These are phyloP conservation scores for Netelia melanura DNA, from an alignment of 2,888 invertebrate genomes.

Conservation along the genomic window DNA sequence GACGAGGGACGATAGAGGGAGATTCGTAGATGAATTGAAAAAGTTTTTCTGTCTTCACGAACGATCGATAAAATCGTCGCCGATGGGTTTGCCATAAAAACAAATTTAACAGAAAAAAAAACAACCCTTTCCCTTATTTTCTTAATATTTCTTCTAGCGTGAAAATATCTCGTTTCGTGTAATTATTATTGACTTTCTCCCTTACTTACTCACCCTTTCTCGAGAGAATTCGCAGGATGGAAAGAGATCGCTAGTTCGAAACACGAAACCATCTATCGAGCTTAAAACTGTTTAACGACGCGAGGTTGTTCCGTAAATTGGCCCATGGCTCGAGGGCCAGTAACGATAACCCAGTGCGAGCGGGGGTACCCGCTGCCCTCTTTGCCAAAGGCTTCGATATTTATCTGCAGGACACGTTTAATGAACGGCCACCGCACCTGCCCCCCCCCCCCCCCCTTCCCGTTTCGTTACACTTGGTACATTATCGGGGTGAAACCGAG, in stretches of 20 bases:
- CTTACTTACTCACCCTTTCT: too few species aligned
- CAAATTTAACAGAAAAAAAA: too few species aligned
- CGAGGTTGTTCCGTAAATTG: conserved; percentile 80
- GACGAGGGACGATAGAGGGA: conserved; percentile 11
- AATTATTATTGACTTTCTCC: not conserved
- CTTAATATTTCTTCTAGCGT: not conserved
- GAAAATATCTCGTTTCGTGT: not conserved
- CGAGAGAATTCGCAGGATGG: not conserved
- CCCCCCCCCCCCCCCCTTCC: not conserved
- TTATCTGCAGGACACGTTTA: conserved; percentile 47
- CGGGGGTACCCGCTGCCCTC: conserved; percentile 28
- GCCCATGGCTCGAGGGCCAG: conserved; percentile 68
- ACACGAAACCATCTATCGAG: conserved; percentile 76
- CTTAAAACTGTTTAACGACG: conserved; percentile 82
- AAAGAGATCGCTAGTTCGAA: conserved; percentile 29
- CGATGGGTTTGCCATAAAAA: not conserved
- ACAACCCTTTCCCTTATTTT: not conserved
- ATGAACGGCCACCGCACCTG: conserved; percentile 44
- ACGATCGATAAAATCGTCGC: conserved; percentile 21
- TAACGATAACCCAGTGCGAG: conserved; percentile 48
- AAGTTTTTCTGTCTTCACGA: conserved; percentile 35
- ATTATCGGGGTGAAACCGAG: not conserved
- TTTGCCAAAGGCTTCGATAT: conserved; percentile 47
- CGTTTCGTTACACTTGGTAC: conserved; percentile 26
- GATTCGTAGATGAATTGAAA: conserved; percentile 49